A percentile compares a stretch with the other conserved stretches of the same genome.
Conservation (phyloP, 2,113 vertebrate genomes). For the Hystrix cristata region DNA sequence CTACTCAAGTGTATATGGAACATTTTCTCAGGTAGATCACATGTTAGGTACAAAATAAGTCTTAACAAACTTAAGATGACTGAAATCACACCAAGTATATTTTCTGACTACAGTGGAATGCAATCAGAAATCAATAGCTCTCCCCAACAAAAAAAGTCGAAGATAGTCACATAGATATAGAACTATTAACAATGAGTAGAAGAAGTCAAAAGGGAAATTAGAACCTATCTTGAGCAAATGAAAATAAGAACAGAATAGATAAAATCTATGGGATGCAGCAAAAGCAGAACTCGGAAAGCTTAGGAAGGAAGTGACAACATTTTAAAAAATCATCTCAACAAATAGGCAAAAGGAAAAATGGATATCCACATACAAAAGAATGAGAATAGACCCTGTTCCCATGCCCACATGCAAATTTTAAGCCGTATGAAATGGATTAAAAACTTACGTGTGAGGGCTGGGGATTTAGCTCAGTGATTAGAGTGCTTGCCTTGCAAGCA, state of each 20-base stretch:
- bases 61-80: not conserved
- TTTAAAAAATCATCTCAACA: not conserved
- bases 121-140: not conserved
- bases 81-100: not conserved
- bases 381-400: not conserved
- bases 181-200: not conserved
- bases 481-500: too few relatives aligned
- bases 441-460: not conserved
- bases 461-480: too few relatives aligned
- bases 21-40: not conserved
- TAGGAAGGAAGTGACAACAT: not conserved
- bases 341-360: not conserved
- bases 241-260: not conserved
- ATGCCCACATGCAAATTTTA: not conserved
- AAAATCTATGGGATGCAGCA: not conserved
- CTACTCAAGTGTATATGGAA: not conserved
- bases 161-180: not conserved
- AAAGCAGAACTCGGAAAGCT: not conserved
- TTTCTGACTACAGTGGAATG: not conserved
- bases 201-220: not conserved
- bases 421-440: not conserved
- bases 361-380: not conserved
- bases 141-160: not conserved
- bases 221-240: not conserved
- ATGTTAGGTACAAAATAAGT: not conserved